phyloP scores from a whole-genome alignment of 1,140 invertebrate species.

The Drosophila neocordata region DNA sequence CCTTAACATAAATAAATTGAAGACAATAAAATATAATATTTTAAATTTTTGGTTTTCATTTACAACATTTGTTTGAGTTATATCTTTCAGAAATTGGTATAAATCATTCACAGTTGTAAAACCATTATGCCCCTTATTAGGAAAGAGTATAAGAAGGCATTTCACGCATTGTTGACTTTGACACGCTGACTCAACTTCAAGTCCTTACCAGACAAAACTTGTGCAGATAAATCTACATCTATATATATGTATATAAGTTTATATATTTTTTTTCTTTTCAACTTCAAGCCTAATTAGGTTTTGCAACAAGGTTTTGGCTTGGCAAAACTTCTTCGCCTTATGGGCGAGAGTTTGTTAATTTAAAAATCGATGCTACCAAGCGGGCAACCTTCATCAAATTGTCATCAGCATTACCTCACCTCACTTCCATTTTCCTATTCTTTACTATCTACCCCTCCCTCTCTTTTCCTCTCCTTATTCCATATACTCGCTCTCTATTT shows the following conservation, averaged over 20 bases:
- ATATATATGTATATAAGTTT: background rate
- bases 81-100: background rate
- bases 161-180: slow-evolving; percentile 69
- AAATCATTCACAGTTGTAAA: background rate
- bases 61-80: background rate
- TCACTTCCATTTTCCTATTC: background rate
- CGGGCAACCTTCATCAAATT: slow-evolving; percentile 68
- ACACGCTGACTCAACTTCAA: slow-evolving; percentile 49
- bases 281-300: slow-evolving; percentile 20
- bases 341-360: slow-evolving; percentile 56
- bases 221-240: background rate
- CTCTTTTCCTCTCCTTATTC: slow-evolving; percentile 26
- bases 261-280: background rate
- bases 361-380: slow-evolving; percentile 63
- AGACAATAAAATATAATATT: background rate
- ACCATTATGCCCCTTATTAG: background rate
- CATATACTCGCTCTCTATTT: slow-evolving; percentile 28
- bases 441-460: background rate
- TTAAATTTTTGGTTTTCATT: background rate
- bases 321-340: slow-evolving; percentile 37
- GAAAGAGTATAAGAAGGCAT: slow-evolving; percentile 40
- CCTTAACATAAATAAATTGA: background rate
- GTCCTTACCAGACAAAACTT: slow-evolving; percentile 31
- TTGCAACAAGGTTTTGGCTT: slow-evolving; percentile 37
- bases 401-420: slow-evolving; percentile 54